Evolutionary conservation across 2,797 vertebrate genomes (phyloP).

Genomic region (Mus minutoides): DNA sequence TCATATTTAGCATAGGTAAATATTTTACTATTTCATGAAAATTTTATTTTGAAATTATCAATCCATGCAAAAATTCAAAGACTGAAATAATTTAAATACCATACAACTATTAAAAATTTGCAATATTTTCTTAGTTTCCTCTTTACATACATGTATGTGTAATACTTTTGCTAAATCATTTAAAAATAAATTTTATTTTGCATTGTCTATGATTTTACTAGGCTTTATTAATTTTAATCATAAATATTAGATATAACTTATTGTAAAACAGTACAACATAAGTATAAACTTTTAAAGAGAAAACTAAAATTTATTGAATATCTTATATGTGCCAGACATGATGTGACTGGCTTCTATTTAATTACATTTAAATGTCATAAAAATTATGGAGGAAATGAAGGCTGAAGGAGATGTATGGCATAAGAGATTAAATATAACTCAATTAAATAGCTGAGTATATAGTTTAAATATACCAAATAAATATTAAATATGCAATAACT

Average conservation of each 20-base stretch:
- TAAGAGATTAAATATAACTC: constrained; percentile 26
- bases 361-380: constrained; percentile 38
- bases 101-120: constrained; percentile 44
- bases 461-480: not conserved
- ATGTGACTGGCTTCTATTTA: constrained; percentile 1
- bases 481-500: not conserved
- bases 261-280: not conserved
- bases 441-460: not conserved
- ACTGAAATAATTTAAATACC: constrained; percentile 2
- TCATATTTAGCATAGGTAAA: constrained; percentile 43
- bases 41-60: constrained; percentile 64
- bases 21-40: constrained; percentile 41
- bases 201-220: constrained; percentile 30
- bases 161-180: constrained; percentile 43
- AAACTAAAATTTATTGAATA: not conserved
- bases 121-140: constrained; percentile 37
- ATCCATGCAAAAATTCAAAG: constrained; percentile 28
- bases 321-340: not conserved
- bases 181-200: constrained; percentile 56
- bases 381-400: not conserved
- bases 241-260: constrained; percentile 22
- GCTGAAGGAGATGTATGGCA: not conserved
- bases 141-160: not conserved
- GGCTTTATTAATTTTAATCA: constrained; percentile 39
- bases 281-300: constrained; percentile 3